Conservation (phyloP, 1,140 invertebrate genomes). For the Drosophila suzukii region DNA sequence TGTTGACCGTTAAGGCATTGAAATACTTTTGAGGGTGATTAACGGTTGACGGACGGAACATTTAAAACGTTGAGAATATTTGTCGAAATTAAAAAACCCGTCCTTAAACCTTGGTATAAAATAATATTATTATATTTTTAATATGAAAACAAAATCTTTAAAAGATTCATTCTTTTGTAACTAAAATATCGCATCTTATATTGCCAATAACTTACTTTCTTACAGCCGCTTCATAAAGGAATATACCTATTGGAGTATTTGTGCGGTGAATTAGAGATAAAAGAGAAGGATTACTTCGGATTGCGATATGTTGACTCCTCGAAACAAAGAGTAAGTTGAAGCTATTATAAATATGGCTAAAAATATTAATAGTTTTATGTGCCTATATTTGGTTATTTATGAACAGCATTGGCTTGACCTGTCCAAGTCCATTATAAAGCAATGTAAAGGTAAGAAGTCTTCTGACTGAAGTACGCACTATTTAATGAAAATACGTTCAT, state of each 20-base stretch:
- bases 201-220: not conserved
- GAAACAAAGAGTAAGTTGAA: slow-evolving; percentile 93
- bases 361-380: not conserved
- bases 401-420: slow-evolving; percentile 98
- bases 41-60: too few relatives aligned
- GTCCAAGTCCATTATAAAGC: slow-evolving; percentile 96
- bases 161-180: too few relatives aligned
- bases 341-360: not conserved
- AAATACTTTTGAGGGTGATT: too few relatives aligned
- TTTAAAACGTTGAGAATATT: too few relatives aligned
- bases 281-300: slow-evolving; percentile 99
- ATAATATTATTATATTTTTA: too few relatives aligned
- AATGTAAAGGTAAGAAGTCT: slow-evolving; percentile 93
- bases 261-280: slow-evolving; percentile 95
- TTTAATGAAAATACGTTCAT: not conserved
- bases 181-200: too few relatives aligned
- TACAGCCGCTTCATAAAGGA: slow-evolving; percentile 95
- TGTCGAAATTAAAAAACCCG: too few relatives aligned
- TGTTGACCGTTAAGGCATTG: too few relatives aligned
- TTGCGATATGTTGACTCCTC: slow-evolving; percentile 96
- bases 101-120: too few relatives aligned
- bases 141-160: too few relatives aligned
- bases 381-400: not conserved
- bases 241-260: slow-evolving; percentile 97
- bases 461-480: not conserved